Conservation (phyloP, 2,113 vertebrate genomes). For the Hippocampus comes region DNA sequence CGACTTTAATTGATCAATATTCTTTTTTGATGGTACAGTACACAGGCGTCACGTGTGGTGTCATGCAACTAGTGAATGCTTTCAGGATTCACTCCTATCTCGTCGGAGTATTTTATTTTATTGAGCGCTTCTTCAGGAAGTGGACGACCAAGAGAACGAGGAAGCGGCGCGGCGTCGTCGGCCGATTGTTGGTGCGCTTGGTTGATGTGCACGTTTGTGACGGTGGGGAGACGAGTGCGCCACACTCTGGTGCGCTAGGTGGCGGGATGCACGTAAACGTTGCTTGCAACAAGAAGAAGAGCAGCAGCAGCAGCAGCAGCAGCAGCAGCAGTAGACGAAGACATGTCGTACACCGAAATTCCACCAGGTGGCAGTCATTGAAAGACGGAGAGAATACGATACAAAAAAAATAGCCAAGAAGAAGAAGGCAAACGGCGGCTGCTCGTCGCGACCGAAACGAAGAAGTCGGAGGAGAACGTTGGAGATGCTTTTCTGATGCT, state of each 20-base stretch:
- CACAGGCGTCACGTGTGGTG: background rate
- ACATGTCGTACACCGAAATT: background rate
- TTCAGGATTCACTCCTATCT: background rate
- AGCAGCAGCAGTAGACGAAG: no score
- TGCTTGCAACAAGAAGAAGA: no score
- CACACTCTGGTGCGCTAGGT: no score
- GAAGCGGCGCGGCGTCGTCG: no score
- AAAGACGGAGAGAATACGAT: background rate
- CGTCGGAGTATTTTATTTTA: background rate
- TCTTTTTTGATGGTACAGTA: no score
- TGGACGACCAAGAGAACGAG: background rate
- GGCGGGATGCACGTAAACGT: no score
- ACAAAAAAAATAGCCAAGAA: background rate
- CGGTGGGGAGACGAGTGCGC: no score
- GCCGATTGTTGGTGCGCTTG: no score
- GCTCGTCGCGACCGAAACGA: background rate
- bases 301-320: no score
- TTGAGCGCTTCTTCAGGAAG: background rate
- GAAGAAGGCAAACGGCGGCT: background rate
- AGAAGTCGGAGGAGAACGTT: background rate
- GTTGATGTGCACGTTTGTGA: no score
- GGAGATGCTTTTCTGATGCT: background rate
- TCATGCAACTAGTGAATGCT: background rate
- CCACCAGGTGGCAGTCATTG: background rate
- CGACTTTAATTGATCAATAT: background rate